A percentile compares a stretch with the other conserved stretches of the same genome.
phyloP scores from a whole-genome alignment of 2,888 invertebrate species.

The Gisinianus flammeolus region DNA sequence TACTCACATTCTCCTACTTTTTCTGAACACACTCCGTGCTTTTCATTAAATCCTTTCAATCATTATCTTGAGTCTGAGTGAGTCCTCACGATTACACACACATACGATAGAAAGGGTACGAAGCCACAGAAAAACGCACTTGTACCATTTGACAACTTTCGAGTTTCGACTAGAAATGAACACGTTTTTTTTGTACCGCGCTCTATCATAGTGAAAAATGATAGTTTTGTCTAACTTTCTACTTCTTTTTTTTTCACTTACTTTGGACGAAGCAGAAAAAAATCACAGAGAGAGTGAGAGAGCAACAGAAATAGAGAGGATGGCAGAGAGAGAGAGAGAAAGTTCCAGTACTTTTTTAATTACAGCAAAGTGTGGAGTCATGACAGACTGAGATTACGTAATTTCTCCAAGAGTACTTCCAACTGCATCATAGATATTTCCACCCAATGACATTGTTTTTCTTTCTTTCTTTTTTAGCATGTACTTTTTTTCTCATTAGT shows the following conservation, averaged over 20 bases:
- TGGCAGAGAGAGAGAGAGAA: neutral
- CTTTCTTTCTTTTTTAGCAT: neutral
- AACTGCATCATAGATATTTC: too few species aligned
- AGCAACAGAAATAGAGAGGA: neutral
- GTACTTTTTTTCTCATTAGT: neutral
- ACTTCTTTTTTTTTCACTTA: neutral
- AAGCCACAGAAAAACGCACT: neutral
- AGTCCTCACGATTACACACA: neutral
- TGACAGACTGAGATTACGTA: too few species aligned
- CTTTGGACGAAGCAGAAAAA: neutral
- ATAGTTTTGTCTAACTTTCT: neutral
- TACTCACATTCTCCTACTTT: neutral
- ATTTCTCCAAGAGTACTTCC: too few species aligned
- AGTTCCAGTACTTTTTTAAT: neutral
- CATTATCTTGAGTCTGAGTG: slow-evolving; percentile 10
- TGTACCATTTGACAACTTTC: neutral
- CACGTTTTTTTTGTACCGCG: too few species aligned
- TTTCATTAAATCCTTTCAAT: slow-evolving; percentile 26
- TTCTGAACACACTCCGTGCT: neutral
- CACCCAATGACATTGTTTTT: too few species aligned
- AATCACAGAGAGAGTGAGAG: neutral
- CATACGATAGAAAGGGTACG: neutral
- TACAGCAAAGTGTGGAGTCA: too few species aligned
- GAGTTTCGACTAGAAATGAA: neutral
- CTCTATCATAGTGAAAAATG: too few species aligned